Evolutionary conservation across 2,888 invertebrate species (phyloP), one percentile per base, ranked within the genome.

Genomic region (Stenotaenia linearis): DNA sequence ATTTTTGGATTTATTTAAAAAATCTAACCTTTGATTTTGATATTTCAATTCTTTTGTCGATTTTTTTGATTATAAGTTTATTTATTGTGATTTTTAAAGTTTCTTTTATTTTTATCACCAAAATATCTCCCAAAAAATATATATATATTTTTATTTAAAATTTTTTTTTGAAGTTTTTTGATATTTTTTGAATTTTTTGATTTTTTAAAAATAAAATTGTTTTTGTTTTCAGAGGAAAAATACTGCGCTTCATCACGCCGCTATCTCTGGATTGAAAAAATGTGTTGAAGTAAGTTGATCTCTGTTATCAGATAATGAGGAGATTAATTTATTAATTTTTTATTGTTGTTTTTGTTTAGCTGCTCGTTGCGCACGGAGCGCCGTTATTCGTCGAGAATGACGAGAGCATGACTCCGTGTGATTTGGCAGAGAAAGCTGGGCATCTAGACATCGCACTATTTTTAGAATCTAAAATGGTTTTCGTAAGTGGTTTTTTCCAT

Each of bases 381-480:
- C 89, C 90, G 1, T 85, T 91, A 61, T 91, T 91, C 84, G 84
- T 88, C 37, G 91, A 91, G 85, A 91, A 91, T 85, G 88, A 88
- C 81, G 89, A 90, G 80, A 89, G 89, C 82, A 85, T 90, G 82
- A 91, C 91, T 35, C 90, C 91, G 1, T 91, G 91, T 84, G 91
- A 91, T 85, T 85, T 90, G 81, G 91, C 91, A 6, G 90, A 90
- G 86, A 87, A 88, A 82, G 87, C 86, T 69, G 88, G 89, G 5
- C 89, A 90, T 85, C 88, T 89, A 81, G 89, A 90, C 81, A 90
- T 91, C 81, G 91, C 91, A 18, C 87, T 90, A 45, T 88, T 90
- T 81, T 85, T 91, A 45, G 91, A 91, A 85, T 90, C 90, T 76
- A 89, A 90, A 82, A 91, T 91, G 91, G 90, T 91, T 79, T 91